A percentile compares a stretch with the other conserved stretches of the same genome.
These are phyloP conservation scores for Lepus europaeus DNA, from an alignment of 2,113 vertebrate genomes.

Conservation along the genomic window DNA sequence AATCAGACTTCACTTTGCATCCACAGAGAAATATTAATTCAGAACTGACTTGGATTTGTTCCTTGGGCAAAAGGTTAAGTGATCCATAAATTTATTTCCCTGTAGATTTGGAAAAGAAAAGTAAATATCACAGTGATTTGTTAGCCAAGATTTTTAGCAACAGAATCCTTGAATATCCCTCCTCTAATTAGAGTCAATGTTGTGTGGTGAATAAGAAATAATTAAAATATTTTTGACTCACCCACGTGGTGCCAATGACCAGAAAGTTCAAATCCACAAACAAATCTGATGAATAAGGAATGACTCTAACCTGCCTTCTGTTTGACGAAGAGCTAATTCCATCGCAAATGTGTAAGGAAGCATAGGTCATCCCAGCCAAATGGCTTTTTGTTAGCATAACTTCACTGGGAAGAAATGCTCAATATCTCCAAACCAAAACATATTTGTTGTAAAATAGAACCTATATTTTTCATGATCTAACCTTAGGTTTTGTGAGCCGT, in stretches of 20 bases:
- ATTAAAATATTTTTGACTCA: constrained; percentile 72
- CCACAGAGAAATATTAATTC: constrained; percentile 76
- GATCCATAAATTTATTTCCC: constrained; percentile 84
- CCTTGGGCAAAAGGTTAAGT: constrained; percentile 82
- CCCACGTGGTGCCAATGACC: constrained; percentile 51
- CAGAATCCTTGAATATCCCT: constrained; percentile 59
- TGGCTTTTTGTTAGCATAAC: constrained; percentile 74
- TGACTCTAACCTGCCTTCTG: constrained; percentile 57
- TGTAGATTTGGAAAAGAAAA: constrained; percentile 78
- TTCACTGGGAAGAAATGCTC: constrained; percentile 63
- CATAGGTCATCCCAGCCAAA: constrained; percentile 50
- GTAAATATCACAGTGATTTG: constrained; percentile 79
- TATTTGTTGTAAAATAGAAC: constrained; percentile 41
- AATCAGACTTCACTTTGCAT: constrained; percentile 50
- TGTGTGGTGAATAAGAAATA: constrained; percentile 61
- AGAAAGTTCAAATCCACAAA: constrained; percentile 72
- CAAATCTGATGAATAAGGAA: constrained; percentile 78
- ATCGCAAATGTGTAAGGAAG: constrained; percentile 73
- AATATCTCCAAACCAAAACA: constrained; percentile 11
- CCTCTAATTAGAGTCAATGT: constrained; percentile 55
- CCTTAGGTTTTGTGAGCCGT: constrained; percentile 55
- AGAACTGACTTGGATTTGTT: constrained; percentile 80
- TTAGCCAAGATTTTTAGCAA: constrained; percentile 78
- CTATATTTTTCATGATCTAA: constrained; percentile 65
- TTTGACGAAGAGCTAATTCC: constrained; percentile 70